Evolutionary conservation across 1,140 invertebrate genomes (phyloP).

Genomic region (Nylanderia fulva): DNA sequence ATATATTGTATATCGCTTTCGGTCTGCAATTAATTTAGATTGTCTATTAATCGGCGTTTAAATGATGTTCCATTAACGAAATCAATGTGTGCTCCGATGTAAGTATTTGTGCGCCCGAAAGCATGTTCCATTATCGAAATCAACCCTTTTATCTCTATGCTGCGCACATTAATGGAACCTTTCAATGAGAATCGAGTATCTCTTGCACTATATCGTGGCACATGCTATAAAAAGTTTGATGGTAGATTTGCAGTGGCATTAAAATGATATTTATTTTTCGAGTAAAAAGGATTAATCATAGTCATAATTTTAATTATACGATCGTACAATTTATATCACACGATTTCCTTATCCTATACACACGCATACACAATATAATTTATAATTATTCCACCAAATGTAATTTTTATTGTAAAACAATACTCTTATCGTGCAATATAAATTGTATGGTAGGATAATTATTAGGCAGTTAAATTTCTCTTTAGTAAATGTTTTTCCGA

Average conservation of each 20-base stretch:
- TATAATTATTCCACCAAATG: too few relatives aligned
- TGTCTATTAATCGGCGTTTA: slow-evolving; percentile 49
- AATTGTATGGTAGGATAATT: too few relatives aligned
- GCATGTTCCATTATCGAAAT: slow-evolving; percentile 67
- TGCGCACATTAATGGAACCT: slow-evolving; percentile 65
- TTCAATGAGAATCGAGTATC: slow-evolving; percentile 34
- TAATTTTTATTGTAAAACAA: too few relatives aligned
- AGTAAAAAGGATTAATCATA: not conserved
- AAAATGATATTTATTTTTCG: not conserved
- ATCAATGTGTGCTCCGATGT: slow-evolving; percentile 51
- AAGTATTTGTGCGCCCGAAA: slow-evolving; percentile 36
- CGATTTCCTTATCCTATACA: too few relatives aligned
- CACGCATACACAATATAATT: too few relatives aligned
- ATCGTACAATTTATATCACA: not conserved
- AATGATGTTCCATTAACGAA: slow-evolving; percentile 67
- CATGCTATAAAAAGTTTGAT: not conserved
- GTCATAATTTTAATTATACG: not conserved
- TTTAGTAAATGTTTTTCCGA: slow-evolving; percentile 3
- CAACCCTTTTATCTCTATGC: slow-evolving; percentile 57
- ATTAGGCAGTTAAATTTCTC: not conserved
- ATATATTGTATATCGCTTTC: not conserved
- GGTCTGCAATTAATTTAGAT: slow-evolving; percentile 43
- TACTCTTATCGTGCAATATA: too few relatives aligned
- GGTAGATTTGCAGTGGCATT: not conserved
- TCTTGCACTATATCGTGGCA: slow-evolving; percentile 12